A percentile compares a stretch with the other conserved stretches of the same genome.
Evolutionary conservation across 2,113 vertebrate species (phyloP).

Genomic region (Naja naja): DNA sequence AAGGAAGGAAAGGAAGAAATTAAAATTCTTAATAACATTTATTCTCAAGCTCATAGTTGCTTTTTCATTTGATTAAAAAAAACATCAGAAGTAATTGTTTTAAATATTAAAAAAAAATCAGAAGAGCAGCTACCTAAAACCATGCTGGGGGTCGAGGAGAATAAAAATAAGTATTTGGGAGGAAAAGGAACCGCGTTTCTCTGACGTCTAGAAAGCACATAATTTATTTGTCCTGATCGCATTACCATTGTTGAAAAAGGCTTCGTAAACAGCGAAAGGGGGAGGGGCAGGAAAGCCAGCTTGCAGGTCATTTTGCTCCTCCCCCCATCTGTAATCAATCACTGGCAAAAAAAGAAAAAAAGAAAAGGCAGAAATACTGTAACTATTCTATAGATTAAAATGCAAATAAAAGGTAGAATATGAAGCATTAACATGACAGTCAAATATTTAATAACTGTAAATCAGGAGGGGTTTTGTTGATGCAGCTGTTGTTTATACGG

Average conservation of each 20-base stretch:
- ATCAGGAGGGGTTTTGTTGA: slow-evolving; percentile 68
- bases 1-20: neutral
- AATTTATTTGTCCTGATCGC: slow-evolving; percentile 74
- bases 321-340: slow-evolving; percentile 76
- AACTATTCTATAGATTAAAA: slow-evolving; percentile 83
- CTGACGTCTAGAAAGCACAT: slow-evolving; percentile 76
- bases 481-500: slow-evolving; percentile 71
- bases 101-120: slow-evolving; percentile 48
- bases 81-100: slow-evolving; percentile 49
- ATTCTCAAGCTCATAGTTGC: slow-evolving; percentile 33
- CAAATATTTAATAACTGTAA: slow-evolving; percentile 83
- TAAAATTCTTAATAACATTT: slow-evolving; percentile 20
- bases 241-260: slow-evolving; percentile 71
- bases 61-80: slow-evolving; percentile 55
- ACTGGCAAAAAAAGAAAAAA: slow-evolving; percentile 70
- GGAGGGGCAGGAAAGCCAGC: neutral
- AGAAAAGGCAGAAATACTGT: slow-evolving; percentile 72
- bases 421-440: slow-evolving; percentile 79
- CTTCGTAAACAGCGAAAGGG: slow-evolving; percentile 61
- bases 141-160: slow-evolving; percentile 39
- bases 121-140: neutral
- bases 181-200: slow-evolving; percentile 64
- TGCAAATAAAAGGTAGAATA: slow-evolving; percentile 81
- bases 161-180: slow-evolving; percentile 69
- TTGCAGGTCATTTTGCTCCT: slow-evolving; percentile 53